Conservation (phyloP, 1,140 invertebrate species). For the Drosophila subpulchrella region DNA sequence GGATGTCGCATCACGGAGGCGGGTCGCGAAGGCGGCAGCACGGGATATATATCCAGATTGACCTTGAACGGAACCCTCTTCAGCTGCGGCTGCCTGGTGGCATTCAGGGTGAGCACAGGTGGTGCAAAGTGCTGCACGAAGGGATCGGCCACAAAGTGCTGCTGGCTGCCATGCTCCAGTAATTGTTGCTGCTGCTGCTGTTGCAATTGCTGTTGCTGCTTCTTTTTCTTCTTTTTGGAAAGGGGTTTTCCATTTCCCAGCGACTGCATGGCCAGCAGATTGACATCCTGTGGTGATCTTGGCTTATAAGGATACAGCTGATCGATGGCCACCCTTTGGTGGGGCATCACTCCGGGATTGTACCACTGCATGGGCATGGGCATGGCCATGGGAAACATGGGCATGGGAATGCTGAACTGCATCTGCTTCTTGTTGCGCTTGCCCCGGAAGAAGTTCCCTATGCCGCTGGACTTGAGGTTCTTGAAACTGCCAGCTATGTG, state of each 20-base stretch:
- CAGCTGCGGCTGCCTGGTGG: conserved; percentile 61
- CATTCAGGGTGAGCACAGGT: conserved; percentile 52
- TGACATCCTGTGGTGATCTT: conserved; percentile 72
- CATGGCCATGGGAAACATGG: conserved; percentile 56
- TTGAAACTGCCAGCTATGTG: conserved; percentile 78
- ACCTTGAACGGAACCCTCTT: conserved; percentile 75
- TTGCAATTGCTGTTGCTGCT: conserved; percentile 37
- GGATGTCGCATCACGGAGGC: conserved; percentile 70
- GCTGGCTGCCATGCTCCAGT: conserved; percentile 57
- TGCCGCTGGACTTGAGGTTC: conserved; percentile 76
- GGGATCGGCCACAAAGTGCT: conserved; percentile 60
- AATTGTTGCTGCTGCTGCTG: conserved; percentile 44
- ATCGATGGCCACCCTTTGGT: conserved; percentile 76
- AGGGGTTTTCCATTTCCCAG: conserved; percentile 29
- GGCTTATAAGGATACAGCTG: conserved; percentile 79
- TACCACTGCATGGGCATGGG: conserved; percentile 52
- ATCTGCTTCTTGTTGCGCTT: conserved; percentile 79
- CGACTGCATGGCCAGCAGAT: conserved; percentile 73
- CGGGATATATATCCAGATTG: conserved; percentile 77
- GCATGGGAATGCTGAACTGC: conserved; percentile 67
- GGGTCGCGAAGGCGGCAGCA: conserved; percentile 67
- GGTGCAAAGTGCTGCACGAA: conserved; percentile 49
- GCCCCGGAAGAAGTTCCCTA: conserved; percentile 74
- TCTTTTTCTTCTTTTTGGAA: conserved; percentile 71
- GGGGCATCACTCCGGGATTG: conserved; percentile 24